These are phyloP conservation scores for Sparidentex hasta DNA, from an alignment of 2,797 vertebrate species.

Conservation along the genomic window DNA sequence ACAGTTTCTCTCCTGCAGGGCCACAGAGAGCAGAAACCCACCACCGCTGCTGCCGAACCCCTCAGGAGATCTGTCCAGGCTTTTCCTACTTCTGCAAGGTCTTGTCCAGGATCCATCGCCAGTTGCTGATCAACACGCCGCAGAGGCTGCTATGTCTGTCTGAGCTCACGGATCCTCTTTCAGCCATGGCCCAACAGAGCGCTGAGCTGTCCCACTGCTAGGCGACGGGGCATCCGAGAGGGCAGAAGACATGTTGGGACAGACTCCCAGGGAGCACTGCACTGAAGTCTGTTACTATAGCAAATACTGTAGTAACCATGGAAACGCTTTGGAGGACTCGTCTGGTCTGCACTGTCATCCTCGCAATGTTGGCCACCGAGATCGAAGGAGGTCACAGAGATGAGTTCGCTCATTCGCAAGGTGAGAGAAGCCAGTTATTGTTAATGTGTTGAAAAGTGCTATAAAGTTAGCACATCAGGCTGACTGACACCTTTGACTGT, in stretches of 20 bases:
- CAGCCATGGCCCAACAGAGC: conserved; percentile 79
- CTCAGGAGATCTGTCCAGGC: conserved; percentile 3
- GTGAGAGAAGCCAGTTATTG: conserved; percentile 78
- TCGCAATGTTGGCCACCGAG: conserved; percentile 84
- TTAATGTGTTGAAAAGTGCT: too few relatives aligned
- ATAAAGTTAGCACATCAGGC: not conserved
- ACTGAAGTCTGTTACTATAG: conserved; percentile 86
- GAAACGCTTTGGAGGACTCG: conserved; percentile 91
- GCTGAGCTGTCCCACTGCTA: conserved; percentile 86
- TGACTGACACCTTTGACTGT: not conserved
- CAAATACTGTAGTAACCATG: conserved; percentile 90
- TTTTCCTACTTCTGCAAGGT: conserved; percentile 49
- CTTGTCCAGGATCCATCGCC: conserved; percentile 33
- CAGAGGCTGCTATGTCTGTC: conserved; percentile 55
- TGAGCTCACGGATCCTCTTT: conserved; percentile 35
- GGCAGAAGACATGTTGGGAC: conserved; percentile 99
- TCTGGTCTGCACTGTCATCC: conserved; percentile 89
- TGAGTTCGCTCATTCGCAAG: conserved; percentile 90
- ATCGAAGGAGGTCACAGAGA: conserved; percentile 79
- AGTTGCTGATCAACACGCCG: conserved; percentile 29
- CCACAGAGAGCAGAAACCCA: conserved; percentile 48
- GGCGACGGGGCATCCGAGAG: conserved; percentile 85
- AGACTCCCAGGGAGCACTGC: conserved; percentile 87
- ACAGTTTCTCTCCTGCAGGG: conserved; percentile 70
- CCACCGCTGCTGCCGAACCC: conserved; percentile 54